A percentile compares a stretch with the other conserved stretches of the same genome.
Conservation (phyloP, 2,113 vertebrate genomes). For the Hucho hucho region DNA sequence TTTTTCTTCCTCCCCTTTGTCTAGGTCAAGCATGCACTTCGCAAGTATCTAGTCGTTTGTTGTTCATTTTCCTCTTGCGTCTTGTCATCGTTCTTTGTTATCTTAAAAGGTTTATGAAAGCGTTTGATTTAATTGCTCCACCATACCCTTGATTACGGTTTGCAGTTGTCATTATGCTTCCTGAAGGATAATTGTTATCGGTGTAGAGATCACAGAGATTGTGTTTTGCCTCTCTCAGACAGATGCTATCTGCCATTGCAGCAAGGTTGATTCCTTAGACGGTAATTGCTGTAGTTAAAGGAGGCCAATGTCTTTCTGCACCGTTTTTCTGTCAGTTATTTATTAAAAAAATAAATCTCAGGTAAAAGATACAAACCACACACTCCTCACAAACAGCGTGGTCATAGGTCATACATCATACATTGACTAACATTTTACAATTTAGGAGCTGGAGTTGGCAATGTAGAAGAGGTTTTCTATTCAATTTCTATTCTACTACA, state of each 20-base stretch:
- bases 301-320: neutral
- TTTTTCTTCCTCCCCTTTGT: constrained; percentile 5
- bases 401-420: neutral
- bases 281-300: neutral
- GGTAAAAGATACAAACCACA: neutral
- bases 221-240: constrained; percentile 63
- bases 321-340: neutral
- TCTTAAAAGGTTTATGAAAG: constrained; percentile 59
- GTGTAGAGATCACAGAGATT: constrained; percentile 73
- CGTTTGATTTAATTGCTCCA: constrained; percentile 62
- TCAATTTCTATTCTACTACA: neutral
- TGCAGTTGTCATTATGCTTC: constrained; percentile 62
- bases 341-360: too few species aligned
- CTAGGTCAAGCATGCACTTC: constrained; percentile 24
- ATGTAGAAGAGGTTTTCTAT: neutral
- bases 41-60: constrained; percentile 25
- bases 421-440: neutral
- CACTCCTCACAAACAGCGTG: neutral
- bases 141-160: constrained; percentile 57
- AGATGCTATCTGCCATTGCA: constrained; percentile 64
- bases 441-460: neutral
- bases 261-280: constrained; percentile 57
- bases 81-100: constrained; percentile 61
- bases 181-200: constrained; percentile 76
- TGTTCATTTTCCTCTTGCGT: constrained; percentile 55